Evolutionary conservation across 2,888 invertebrate species (phyloP), one percentile per base, ranked within the genome.

Genomic region (Lepas anatifera): DNA sequence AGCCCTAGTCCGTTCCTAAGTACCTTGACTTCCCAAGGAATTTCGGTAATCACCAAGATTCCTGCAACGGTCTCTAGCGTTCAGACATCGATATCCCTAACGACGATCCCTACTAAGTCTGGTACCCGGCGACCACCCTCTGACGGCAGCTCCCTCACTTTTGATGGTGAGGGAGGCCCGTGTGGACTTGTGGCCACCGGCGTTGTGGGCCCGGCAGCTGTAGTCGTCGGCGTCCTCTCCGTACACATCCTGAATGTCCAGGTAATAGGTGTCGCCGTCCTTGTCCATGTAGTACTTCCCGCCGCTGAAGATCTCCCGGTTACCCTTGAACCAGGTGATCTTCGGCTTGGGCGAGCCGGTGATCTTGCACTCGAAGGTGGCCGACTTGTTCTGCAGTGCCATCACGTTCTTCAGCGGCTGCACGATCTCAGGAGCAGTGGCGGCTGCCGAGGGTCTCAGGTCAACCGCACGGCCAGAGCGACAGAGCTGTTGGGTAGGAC

Each of bases 171-270:
- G 85, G 77, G 97, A 92, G 43, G 95, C 97, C 73, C 96, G 85
- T n/a, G 96, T 96, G 70, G 94, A 92, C 81, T 95, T 92, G 41
- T 92, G 89, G 37, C 99, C 99, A 22, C 92, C 97, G 76, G 89
- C 88, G 83, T 99, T 99, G 73, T 90, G 89, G 3, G 97, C 99
- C 70, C 96, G 87, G 78, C 95, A 95, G 18, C 92, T 89, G 80
- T 99, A 99, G 80, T 99, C 98, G 80, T 99, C 99, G 0, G 96
- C 95, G 81, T 99, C 99, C 79, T 99, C 99, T 0, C 96, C 95
- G 80, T 89, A 97, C 4, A 97, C 90, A 77, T 97, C 95, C 78
- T 90, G 89, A 27, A 99, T 91, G 0, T 91, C 87, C 29, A 99
- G 85, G 79, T 88, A 89, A 78, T 95, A 89, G 2, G 78, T 81